phyloP scores from a whole-genome alignment of 2,113 vertebrate genomes.

The Perccottus glenii region DNA sequence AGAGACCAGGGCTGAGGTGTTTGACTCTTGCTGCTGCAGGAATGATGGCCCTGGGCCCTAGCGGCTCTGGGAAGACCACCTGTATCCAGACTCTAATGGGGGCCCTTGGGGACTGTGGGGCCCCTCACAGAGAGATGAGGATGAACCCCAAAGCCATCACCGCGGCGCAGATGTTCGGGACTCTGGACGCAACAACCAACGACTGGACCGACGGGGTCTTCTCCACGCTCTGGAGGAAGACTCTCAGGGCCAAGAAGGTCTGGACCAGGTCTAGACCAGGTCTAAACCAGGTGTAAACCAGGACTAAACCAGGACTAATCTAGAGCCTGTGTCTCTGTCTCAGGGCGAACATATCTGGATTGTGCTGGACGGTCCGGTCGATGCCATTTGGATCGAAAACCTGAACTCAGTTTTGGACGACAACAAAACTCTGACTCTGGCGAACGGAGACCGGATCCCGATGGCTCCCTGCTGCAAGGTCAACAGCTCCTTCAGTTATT shows the following conservation, averaged over 20 bases:
- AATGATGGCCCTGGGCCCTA: conserved; percentile 86
- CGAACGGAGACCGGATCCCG: conserved; percentile 81
- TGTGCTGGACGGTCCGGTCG: conserved; percentile 80
- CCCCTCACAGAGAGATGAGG: conserved; percentile 86
- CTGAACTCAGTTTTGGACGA: conserved; percentile 82
- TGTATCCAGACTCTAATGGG: conserved; percentile 86
- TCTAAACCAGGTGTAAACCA: neutral
- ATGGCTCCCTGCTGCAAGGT: conserved; percentile 83
- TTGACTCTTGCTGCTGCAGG: conserved; percentile 58
- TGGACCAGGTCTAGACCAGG: neutral
- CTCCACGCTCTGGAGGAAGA: conserved; percentile 88
- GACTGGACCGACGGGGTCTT: conserved; percentile 91
- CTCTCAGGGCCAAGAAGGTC: conserved; percentile 87
- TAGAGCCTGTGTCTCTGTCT: conserved; percentile 10
- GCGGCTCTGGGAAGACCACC: conserved; percentile 84
- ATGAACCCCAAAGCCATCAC: conserved; percentile 91
- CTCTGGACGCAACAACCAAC: conserved; percentile 86
- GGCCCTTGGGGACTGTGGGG: conserved; percentile 84
- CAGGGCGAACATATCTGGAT: conserved; percentile 82
- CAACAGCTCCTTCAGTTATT: neutral
- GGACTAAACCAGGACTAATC: neutral
- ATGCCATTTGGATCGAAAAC: conserved; percentile 84
- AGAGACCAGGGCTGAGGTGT: neutral
- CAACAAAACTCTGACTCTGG: conserved; percentile 82
- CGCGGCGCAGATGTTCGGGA: conserved; percentile 88